Evolutionary conservation across 1,140 invertebrate genomes (phyloP).

Genomic region (Dendroctonus ponderosae): DNA sequence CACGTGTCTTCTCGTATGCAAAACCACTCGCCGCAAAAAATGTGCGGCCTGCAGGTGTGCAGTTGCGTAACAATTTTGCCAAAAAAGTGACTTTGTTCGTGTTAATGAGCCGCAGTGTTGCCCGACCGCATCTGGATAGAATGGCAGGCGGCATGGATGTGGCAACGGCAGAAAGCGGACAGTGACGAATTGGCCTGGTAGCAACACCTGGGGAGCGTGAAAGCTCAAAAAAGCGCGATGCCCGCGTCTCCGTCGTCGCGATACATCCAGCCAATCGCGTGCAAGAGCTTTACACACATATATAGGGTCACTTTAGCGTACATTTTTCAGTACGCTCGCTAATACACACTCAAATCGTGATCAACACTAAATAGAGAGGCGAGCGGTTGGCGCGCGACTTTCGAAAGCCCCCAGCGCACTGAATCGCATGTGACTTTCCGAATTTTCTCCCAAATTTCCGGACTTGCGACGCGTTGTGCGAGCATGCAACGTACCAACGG

Average conservation of each 20-base stretch:
- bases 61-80: too few relatives aligned
- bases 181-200: too few relatives aligned
- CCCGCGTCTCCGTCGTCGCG: conserved; percentile 26
- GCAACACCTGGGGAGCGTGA: neutral
- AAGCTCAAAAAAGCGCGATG: conserved; percentile 10
- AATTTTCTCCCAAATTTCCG: conserved; percentile 10
- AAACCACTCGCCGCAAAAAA: too few relatives aligned
- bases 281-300: conserved; percentile 34
- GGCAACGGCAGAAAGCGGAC: too few relatives aligned
- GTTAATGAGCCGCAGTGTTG: too few relatives aligned
- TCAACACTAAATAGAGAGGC: conserved; percentile 15
- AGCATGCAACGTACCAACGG: neutral
- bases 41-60: too few relatives aligned
- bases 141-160: too few relatives aligned
- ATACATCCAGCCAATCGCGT: conserved; percentile 27
- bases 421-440: conserved; percentile 5
- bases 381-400: conserved; percentile 24
- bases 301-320: conserved; percentile 35
- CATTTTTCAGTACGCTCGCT: conserved; percentile 36
- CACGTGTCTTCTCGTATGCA: too few relatives aligned
- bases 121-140: too few relatives aligned
- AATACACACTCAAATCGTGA: conserved; percentile 33
- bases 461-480: too few relatives aligned
- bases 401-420: conserved; percentile 6
- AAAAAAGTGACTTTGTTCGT: too few relatives aligned